Conservation (phyloP, 2,797 vertebrate genomes). For the Bradypodion pumilum region DNA sequence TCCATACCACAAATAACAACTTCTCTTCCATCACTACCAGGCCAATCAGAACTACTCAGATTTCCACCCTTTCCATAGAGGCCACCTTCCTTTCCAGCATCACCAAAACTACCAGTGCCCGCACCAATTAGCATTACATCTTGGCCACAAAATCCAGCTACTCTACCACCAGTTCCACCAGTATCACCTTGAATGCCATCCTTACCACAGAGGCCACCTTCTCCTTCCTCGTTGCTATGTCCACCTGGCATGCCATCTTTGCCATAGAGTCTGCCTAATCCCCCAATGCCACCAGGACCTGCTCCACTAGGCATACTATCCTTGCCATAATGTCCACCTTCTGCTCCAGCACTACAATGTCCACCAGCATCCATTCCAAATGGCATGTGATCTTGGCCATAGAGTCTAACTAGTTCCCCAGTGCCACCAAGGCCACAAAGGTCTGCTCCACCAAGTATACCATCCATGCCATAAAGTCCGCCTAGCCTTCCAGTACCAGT, state of each 20-base stretch:
- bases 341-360: background rate
- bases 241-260: background rate
- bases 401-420: background rate
- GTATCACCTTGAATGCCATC: background rate
- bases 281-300: background rate
- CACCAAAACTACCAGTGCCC: background rate
- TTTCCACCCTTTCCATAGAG: background rate
- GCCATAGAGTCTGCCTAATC: background rate
- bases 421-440: background rate
- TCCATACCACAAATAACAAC: background rate
- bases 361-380: background rate
- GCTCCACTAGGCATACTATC: background rate
- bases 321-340: rapidly evolving
- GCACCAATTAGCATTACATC: background rate
- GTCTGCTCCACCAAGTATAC: background rate
- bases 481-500: rapidly evolving
- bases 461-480: background rate
- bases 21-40: background rate
- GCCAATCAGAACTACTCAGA: background rate
- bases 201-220: background rate
- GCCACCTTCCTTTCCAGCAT: background rate
- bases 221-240: background rate
- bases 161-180: background rate
- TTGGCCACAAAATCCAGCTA: background rate
- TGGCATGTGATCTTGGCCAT: background rate